Conservation (phyloP, 2,888 invertebrate genomes). For the Trachelus troglodyta region DNA sequence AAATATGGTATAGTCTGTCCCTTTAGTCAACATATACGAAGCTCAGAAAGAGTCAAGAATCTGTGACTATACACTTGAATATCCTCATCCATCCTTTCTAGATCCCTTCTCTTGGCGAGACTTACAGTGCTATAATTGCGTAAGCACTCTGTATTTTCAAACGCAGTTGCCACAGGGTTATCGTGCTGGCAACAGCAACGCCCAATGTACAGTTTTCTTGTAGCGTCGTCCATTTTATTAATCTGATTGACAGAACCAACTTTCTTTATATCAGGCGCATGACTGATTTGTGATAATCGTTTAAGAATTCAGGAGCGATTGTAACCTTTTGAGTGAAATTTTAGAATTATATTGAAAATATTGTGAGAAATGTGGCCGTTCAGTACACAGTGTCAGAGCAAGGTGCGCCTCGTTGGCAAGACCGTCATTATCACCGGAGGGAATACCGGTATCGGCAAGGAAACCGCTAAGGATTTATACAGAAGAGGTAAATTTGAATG, state of each 20-base stretch:
- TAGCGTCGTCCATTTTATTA: too few species aligned
- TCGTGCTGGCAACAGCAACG: background rate
- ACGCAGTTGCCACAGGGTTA: background rate
- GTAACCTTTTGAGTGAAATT: background rate
- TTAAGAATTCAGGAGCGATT: background rate
- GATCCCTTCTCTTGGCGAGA: background rate
- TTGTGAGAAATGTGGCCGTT: slow-evolving; percentile 48
- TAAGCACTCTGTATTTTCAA: background rate
- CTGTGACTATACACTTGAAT: background rate
- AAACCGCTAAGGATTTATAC: slow-evolving; percentile 56
- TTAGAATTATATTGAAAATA: background rate
- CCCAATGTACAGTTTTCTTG: too few species aligned
- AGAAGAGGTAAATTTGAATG: slow-evolving; percentile 49
- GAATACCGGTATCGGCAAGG: slow-evolving; percentile 63
- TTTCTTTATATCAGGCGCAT: too few species aligned
- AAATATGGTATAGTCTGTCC: background rate
- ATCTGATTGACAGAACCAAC: background rate
- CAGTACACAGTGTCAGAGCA: slow-evolving; percentile 63
- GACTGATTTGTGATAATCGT: background rate
- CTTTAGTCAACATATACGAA: background rate
- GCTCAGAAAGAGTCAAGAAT: background rate
- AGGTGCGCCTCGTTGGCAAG: slow-evolving; percentile 56
- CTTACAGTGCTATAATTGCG: background rate
- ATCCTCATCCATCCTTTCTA: background rate
- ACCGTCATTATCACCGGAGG: slow-evolving; percentile 62